Percentiles rank a stretch among this genome's conserved stretches.
Conservation (phyloP, 2,797 vertebrate species). For the Tympanoctomys barrerae region DNA sequence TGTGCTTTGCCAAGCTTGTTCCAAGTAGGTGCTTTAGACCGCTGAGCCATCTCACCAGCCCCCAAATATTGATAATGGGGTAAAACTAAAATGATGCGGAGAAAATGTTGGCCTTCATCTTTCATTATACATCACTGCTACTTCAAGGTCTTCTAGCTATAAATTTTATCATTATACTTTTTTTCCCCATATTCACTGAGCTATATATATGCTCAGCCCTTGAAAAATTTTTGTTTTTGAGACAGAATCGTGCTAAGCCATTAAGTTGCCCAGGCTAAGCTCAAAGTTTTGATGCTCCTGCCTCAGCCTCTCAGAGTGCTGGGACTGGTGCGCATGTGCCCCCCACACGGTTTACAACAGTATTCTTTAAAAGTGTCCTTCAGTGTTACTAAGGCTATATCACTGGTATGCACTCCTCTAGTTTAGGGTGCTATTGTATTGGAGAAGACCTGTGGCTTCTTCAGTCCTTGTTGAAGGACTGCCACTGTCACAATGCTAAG, state of each 20-base stretch:
- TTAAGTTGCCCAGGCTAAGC: not conserved
- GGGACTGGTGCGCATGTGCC: not conserved
- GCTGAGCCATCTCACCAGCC: too few relatives aligned
- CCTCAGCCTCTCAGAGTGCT: not conserved
- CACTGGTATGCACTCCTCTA: not conserved
- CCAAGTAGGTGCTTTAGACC: too few relatives aligned
- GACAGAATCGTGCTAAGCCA: not conserved
- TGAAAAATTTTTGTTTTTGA: not conserved
- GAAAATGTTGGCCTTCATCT: not conserved
- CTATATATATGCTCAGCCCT: not conserved
- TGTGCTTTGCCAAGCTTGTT: too few relatives aligned
- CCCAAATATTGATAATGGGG: not conserved
- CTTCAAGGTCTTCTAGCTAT: not conserved
- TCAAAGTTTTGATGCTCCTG: not conserved
- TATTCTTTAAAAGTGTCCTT: not conserved
- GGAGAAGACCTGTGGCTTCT: not conserved
- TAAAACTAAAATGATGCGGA: conserved; percentile 1
- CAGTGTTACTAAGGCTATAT: not conserved
- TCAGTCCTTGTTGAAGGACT: not conserved
- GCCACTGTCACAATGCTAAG: not conserved
- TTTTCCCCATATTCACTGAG: not conserved
- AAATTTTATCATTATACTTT: conserved; percentile 1
- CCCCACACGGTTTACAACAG: not conserved
- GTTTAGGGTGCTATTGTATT: not conserved
- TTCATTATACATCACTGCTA: not conserved